These are phyloP conservation scores for Podocnemis expansa DNA, from an alignment of 2,113 vertebrate genomes.

Conservation along the genomic window DNA sequence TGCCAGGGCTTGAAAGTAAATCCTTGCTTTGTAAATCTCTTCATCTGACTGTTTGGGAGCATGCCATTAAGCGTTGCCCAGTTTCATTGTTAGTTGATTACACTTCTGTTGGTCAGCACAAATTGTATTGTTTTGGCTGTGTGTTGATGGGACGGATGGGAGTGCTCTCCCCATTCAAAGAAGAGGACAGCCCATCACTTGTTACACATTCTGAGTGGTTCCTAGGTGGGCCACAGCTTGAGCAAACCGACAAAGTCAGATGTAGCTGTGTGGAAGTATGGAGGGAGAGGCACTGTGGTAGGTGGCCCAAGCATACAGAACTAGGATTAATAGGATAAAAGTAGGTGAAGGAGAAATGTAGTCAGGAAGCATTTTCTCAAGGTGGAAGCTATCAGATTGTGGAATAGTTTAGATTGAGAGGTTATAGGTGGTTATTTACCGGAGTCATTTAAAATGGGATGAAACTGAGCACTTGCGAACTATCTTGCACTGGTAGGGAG, in stretches of 20 bases:
- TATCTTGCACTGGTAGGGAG: not conserved
- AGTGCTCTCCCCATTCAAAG: slow-evolving; percentile 45
- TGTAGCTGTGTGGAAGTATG: fast-evolving
- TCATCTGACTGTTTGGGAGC: slow-evolving; percentile 67
- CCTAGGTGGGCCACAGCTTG: no score
- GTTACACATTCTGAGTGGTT: no score
- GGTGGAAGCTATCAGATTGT: slow-evolving; percentile 40
- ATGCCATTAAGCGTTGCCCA: slow-evolving; percentile 70
- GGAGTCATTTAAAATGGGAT: fast-evolving
- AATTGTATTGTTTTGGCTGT: slow-evolving; percentile 54
- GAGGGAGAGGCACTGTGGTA: fast-evolving
- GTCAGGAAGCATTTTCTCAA: slow-evolving; percentile 10
- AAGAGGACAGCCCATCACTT: slow-evolving; percentile 14
- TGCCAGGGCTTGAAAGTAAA: slow-evolving; percentile 72
- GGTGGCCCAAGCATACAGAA: not conserved
- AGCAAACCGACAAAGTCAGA: fast-evolving
- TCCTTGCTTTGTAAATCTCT: slow-evolving; percentile 72
- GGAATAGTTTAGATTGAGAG: not conserved
- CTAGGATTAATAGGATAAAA: slow-evolving; percentile 55
- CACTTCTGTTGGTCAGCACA: slow-evolving; percentile 74
- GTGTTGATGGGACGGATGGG: not conserved
- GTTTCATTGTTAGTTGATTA: slow-evolving; percentile 73
- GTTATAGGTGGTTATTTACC: fast-evolving
- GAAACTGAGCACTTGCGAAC: not conserved
- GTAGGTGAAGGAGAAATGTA: slow-evolving; percentile 40